Base-by-base conservation (phyloP, 2,888 invertebrate species). In the Tetranychus truncatus region DNA sequence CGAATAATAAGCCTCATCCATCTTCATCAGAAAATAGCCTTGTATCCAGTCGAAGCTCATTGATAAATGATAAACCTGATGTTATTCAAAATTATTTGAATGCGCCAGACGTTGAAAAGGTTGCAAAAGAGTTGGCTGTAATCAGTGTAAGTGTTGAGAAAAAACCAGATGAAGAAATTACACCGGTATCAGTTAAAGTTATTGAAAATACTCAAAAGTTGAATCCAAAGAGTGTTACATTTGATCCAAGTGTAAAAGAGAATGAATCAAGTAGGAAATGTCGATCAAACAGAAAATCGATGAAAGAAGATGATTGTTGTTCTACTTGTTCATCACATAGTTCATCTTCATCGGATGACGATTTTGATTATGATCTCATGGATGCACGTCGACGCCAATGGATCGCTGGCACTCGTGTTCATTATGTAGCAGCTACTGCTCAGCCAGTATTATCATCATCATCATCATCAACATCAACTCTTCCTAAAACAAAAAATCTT, bases 171-270 rank as follows among this genome's bases (percentile, higher is more conserved):
- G 34, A 34, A 34, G 2, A 1, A 34, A 34, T 34, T 34, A 3
- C 34, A 34, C 34, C 34, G 34, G 0, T 34, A 34, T 34, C 69
- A 69, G 21, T 24, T 24, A 69, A 69, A 20, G 20, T 69, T 20
- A 24, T 71, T 1, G 55, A 44, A 34, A 71, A 67, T 20, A 71
- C 20, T 15, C n/a, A 72, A n/a, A 65, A 21, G 44, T 45, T 71
- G 21, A 24, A 46, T 45, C 69, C 69, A 67, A 76, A 76, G 71
- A 75, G 75, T 34, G 76, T 76, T 2, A 73, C 76, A 21, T 76
- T 76, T 75, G 76, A 76, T 44, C 76, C 76, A 18, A 75, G 45
- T 45, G 75, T 76, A n/a, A 66, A 75, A 66, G 76, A 76, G 44
- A 69, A 75, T 66, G 69, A 66, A 65, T 34, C 65, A 34, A 6